phyloP scores from a whole-genome alignment of 2,113 vertebrate species.

The Opisthocomus hoazin region DNA sequence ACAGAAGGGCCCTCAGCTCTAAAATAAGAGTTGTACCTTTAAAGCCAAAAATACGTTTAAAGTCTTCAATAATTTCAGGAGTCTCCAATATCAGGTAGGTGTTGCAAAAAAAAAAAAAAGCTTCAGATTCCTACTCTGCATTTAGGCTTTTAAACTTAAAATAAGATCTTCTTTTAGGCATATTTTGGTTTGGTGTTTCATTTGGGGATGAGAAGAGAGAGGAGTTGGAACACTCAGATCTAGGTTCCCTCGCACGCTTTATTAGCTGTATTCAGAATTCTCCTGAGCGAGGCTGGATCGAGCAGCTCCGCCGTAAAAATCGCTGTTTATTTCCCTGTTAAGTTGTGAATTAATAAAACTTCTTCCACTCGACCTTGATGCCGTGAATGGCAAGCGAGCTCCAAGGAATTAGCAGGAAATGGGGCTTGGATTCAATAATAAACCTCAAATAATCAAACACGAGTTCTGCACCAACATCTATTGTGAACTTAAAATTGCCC shows the following conservation, averaged over 20 bases:
- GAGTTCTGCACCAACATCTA: background rate
- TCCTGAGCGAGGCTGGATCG: background rate
- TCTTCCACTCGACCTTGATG: rapidly evolving
- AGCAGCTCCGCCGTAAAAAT: background rate
- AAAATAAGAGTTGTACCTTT: background rate
- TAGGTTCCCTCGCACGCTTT: rapidly evolving
- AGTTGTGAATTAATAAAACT: background rate
- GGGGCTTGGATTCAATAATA: background rate
- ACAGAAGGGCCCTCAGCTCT: background rate
- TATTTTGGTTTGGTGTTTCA: background rate
- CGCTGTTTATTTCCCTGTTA: background rate
- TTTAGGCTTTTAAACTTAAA: background rate
- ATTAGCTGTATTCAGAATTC: background rate
- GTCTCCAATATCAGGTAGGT: background rate
- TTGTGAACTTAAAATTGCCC: background rate
- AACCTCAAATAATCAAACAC: background rate
- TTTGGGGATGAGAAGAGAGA: background rate
- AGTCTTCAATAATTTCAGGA: background rate
- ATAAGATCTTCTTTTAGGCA: background rate
- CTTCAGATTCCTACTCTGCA: background rate
- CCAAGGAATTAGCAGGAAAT: background rate
- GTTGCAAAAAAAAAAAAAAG: background rate
- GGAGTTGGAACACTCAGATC: background rate
- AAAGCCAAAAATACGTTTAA: background rate
- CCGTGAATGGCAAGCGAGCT: background rate